Evolutionary conservation across 2,113 vertebrate species (phyloP), one percentile per base, ranked within the genome.

Genomic region (Psophia crepitans): DNA sequence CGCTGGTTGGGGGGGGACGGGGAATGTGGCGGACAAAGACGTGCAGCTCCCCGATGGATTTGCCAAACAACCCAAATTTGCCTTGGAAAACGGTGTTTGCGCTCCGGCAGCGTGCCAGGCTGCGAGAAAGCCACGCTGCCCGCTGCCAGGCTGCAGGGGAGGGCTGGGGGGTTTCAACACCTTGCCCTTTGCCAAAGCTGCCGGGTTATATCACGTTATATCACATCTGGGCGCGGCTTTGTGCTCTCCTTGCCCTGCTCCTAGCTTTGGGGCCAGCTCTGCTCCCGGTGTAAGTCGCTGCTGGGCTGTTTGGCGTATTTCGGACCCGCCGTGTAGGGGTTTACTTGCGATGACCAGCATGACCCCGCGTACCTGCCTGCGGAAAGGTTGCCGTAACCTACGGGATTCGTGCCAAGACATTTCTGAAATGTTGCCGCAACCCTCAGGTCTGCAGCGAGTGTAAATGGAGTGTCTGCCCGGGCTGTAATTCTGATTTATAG

Each of bases 361-460:
- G n/a, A n/a, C n/a, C n/a, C n/a, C n/a, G 1, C 0, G 10, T 3
- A 1, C 9, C 23, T 5, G 3, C 12, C 0, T 0, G 6, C 81
- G 22, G 27, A 51, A 76, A 28, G 0, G 13, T 6, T 6, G n/a
- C 63, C 26, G 0, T 39, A 6, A 22, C 7, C 68, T 8, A 3
- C 35, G 7, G 61, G 3, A 0, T 12, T 14, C 5, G 7, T 1
- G 17, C 56, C 7, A 2, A 33, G 21, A 7, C 30, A 0, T 37
- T 57, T 44, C 46, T 2, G 22, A 22, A 41, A 2, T 3, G 0
- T 32, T 39, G 28, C 51, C 53, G 1, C 35, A 2, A 23, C 13
- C 57, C 63, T 28, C 21, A 1, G 43, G 64, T 14, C 49, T 35
- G 5, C n/a, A 1, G 17, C 0, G 63, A 14, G 65, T 4, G 37